A percentile compares a stretch with the other conserved stretches of the same genome.
These are phyloP conservation scores for Caenorhabditis brenneri DNA, from an alignment of 1,140 invertebrate species.

Conservation along the genomic window DNA sequence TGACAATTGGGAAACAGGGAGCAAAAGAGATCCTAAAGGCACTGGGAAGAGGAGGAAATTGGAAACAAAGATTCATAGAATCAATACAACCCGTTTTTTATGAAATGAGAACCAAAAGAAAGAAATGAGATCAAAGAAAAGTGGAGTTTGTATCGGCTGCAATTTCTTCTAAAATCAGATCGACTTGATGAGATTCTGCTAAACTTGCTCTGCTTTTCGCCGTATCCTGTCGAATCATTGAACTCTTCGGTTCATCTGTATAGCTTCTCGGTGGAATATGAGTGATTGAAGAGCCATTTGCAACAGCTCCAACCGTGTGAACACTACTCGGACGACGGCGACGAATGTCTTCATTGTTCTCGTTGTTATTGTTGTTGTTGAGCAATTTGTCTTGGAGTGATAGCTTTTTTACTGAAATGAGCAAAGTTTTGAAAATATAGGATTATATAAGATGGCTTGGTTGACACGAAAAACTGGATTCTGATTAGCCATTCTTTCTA, in stretches of 20 bases:
- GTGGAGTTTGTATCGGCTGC: conserved; percentile 40
- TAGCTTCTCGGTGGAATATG: conserved; percentile 2
- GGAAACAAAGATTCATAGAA: background rate
- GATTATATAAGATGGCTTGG: no score
- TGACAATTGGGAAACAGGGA: background rate
- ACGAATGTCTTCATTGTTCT: conserved; percentile 20
- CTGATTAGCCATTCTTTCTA: no score
- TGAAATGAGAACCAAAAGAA: background rate
- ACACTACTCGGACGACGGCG: conserved; percentile 44
- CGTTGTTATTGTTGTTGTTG: conserved; percentile 8
- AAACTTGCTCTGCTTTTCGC: background rate
- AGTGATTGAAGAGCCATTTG: background rate
- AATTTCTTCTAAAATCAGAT: conserved; percentile 51
- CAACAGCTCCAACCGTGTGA: background rate
- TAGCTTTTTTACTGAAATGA: conserved; percentile 42
- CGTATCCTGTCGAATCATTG: conserved; percentile 23
- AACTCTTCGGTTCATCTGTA: background rate
- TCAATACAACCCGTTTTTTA: background rate
- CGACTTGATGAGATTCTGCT: conserved; percentile 40
- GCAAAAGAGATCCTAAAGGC: conserved; percentile 44
- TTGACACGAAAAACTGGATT: no score
- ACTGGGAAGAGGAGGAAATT: background rate
- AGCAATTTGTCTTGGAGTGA: conserved; percentile 31
- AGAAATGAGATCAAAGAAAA: conserved; percentile 35
- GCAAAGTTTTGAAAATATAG: no score